A percentile compares a stretch with the other conserved stretches of the same genome.
phyloP scores from a whole-genome alignment of 2,888 invertebrate species.

The Drosophila affinis region DNA sequence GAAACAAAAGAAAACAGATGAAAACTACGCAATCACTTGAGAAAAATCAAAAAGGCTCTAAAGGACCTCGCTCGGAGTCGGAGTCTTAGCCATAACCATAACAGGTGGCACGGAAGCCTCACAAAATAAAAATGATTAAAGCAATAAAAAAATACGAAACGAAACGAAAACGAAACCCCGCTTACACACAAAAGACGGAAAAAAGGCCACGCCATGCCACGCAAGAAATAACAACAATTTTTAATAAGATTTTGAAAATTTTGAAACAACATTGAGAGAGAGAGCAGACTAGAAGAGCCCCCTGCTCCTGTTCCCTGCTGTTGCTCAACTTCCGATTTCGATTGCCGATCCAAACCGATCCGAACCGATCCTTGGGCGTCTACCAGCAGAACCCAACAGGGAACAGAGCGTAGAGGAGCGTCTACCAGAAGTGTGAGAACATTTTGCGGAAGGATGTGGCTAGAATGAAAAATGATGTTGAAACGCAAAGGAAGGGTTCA shows the following conservation, averaged over 20 bases:
- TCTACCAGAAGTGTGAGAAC: constrained; percentile 82
- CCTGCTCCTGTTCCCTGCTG: constrained; percentile 15
- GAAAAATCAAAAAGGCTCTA: constrained; percentile 76
- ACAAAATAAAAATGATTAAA: constrained; percentile 81
- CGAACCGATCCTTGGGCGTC: constrained; percentile 55
- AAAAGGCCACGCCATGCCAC: constrained; percentile 52
- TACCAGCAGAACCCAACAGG: constrained; percentile 40
- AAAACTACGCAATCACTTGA: constrained; percentile 81
- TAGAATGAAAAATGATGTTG: constrained; percentile 64
- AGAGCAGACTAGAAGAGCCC: constrained; percentile 25
- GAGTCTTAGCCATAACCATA: constrained; percentile 48
- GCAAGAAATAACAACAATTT: constrained; percentile 72
- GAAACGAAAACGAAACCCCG: constrained; percentile 57
- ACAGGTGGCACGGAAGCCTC: constrained; percentile 83
- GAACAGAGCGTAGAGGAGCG: constrained; percentile 31
- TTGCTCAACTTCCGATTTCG: constrained; percentile 70
- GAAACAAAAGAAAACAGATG: constrained; percentile 69
- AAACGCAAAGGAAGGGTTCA: constrained; percentile 54
- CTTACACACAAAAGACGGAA: constrained; percentile 33
- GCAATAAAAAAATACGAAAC: constrained; percentile 59
- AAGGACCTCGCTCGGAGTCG: constrained; percentile 60
- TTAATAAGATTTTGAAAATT: constrained; percentile 79
- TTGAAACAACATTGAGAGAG: constrained; percentile 47
- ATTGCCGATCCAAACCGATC: background rate
- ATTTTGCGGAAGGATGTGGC: constrained; percentile 80